Conservation (phyloP, 2,113 vertebrate genomes). For the Entelurus aequoreus region DNA sequence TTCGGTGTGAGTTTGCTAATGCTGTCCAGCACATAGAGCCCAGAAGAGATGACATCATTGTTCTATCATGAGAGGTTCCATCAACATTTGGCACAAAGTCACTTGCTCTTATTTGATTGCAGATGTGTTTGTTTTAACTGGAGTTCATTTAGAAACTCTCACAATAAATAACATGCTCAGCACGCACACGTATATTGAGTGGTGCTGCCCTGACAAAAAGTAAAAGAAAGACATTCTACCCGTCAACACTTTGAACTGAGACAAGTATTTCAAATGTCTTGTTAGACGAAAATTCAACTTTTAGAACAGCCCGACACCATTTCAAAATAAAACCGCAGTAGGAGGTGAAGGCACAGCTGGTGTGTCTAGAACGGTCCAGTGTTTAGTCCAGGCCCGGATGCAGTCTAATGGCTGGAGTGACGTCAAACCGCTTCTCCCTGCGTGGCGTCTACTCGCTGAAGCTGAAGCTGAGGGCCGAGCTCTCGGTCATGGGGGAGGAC, state of each 20-base stretch:
- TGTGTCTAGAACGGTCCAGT: neutral
- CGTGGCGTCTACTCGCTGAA: slow-evolving; percentile 70
- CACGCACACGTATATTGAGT: neutral
- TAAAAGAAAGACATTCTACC: neutral
- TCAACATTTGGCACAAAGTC: neutral
- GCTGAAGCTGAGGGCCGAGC: slow-evolving; percentile 74
- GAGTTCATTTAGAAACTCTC: neutral
- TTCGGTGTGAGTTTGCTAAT: neutral
- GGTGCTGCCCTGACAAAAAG: neutral
- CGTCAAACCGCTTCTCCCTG: no score
- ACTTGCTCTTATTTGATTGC: neutral
- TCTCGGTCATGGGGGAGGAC: slow-evolving; percentile 78
- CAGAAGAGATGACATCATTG: no score
- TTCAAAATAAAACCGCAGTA: neutral
- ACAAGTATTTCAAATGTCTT: neutral
- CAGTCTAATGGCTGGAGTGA: neutral
- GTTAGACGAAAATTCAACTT: neutral
- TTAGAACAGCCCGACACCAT: neutral
- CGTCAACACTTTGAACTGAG: neutral
- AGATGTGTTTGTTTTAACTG: neutral
- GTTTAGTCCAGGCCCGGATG: neutral
- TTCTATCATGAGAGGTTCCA: neutral
- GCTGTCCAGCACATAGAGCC: neutral
- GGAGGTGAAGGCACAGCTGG: neutral
- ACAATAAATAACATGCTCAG: neutral